These are phyloP conservation scores for Metaphire vulgaris DNA, from an alignment of 1,140 invertebrate genomes.

Conservation along the genomic window DNA sequence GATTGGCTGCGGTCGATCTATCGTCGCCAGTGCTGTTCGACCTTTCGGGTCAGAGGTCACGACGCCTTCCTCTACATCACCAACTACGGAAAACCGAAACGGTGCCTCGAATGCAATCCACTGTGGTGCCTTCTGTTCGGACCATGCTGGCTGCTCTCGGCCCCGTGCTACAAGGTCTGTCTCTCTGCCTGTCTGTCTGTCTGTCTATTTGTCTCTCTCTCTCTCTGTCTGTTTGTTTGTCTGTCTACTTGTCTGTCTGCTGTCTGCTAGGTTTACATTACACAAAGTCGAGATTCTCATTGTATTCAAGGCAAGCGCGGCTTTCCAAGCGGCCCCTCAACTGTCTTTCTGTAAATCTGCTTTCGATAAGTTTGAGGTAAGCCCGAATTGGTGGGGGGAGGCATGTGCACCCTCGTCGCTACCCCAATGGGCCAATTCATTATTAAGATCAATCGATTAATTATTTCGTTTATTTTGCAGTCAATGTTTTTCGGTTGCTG, in stretches of 20 bases:
- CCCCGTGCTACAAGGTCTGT: constrained; percentile 31
- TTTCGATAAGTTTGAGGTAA: too few species aligned
- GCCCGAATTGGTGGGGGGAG: too few species aligned
- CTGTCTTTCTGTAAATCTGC: background rate
- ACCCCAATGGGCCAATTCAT: too few species aligned
- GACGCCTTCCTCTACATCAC: constrained; percentile 28
- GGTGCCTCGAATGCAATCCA: constrained; percentile 29
- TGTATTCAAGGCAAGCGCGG: constrained; percentile 21
- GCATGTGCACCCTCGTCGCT: too few species aligned
- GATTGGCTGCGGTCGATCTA: constrained; percentile 26
- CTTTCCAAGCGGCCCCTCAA: constrained; percentile 20
- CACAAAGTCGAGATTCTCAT: constrained; percentile 17
- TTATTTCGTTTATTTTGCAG: too few species aligned
- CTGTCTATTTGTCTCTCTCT: background rate
- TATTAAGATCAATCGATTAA: too few species aligned
- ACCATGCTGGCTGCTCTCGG: constrained; percentile 28
- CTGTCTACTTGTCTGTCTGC: background rate
- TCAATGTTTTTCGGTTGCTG: too few species aligned
- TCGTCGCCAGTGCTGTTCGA: constrained; percentile 20
- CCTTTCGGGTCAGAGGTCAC: constrained; percentile 19
- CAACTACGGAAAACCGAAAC: constrained; percentile 27
- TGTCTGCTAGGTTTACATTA: constrained; percentile 24
- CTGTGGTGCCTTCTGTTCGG: constrained; percentile 28
- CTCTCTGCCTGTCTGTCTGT: background rate
- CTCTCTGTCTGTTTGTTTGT: background rate